These are phyloP conservation scores for Paratilapia polleni DNA, from an alignment of 2,113 vertebrate species.

Conservation along the genomic window DNA sequence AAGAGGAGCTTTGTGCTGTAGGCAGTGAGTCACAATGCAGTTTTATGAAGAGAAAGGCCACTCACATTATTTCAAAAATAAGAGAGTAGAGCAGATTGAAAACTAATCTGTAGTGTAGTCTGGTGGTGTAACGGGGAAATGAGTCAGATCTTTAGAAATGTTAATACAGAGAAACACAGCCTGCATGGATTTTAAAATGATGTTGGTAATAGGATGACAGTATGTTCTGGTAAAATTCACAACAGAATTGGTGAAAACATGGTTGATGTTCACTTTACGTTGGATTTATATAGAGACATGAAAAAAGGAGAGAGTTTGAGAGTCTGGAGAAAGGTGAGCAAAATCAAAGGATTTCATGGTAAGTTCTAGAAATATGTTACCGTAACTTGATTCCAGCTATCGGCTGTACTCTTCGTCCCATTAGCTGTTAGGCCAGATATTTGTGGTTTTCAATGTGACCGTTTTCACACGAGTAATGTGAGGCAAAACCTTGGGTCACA, in stretches of 20 bases:
- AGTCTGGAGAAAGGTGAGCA: no score
- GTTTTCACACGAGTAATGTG: no score
- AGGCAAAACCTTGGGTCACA: no score
- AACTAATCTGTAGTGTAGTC: not conserved
- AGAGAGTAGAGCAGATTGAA: not conserved
- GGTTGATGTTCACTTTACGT: not conserved
- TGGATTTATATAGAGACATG: no score
- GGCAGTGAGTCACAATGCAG: constrained; percentile 6
- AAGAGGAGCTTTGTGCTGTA: constrained; percentile 20
- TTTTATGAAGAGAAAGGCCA: constrained; percentile 7
- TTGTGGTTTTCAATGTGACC: no score
- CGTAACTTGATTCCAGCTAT: no score
- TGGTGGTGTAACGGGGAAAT: not conserved
- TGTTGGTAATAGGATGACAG: not conserved
- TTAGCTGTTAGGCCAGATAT: no score
- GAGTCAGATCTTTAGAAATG: constrained; percentile 13
- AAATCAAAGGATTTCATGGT: no score
- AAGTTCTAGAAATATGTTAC: no score
- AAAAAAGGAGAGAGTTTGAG: no score
- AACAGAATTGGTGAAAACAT: not conserved
- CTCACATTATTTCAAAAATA: not conserved
- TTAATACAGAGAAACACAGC: not conserved
- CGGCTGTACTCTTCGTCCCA: no score
- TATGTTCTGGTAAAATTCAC: not conserved
- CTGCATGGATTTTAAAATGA: not conserved